These are phyloP conservation scores for Caloenas nicobarica DNA, from an alignment of 2,113 vertebrate species.

Conservation along the genomic window DNA sequence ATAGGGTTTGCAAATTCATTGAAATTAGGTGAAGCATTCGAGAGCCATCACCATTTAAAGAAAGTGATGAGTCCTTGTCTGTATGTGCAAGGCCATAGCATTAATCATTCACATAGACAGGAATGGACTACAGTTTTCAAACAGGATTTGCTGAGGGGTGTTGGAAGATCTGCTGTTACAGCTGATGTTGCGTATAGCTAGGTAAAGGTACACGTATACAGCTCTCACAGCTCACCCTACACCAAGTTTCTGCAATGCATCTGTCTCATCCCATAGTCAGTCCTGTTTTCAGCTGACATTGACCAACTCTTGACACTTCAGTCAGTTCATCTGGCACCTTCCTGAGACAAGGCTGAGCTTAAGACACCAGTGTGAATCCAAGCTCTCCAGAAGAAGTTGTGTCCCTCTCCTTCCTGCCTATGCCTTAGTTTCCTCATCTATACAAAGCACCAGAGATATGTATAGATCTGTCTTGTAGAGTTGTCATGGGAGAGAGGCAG, in stretches of 20 bases:
- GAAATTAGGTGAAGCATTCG: constrained; percentile 26
- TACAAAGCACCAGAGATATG: background rate
- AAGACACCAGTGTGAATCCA: background rate
- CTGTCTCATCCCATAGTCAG: too few relatives aligned
- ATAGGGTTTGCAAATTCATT: constrained; percentile 54
- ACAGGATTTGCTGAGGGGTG: background rate
- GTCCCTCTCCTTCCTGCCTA: background rate
- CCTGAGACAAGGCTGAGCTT: background rate
- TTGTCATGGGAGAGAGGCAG: background rate
- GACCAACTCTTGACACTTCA: background rate
- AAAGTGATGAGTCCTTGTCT: constrained; percentile 26
- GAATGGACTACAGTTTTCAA: constrained; percentile 2
- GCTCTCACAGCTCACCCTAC: background rate
- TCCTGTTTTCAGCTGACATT: background rate
- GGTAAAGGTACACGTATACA: background rate
- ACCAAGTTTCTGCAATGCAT: fast-evolving
- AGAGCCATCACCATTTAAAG: constrained; percentile 32
- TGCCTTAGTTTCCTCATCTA: background rate
- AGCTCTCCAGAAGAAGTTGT: background rate
- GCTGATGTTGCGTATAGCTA: background rate
- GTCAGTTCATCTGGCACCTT: background rate
- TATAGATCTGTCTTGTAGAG: background rate
- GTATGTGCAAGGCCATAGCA: background rate
- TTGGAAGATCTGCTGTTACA: background rate
- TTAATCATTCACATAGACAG: constrained; percentile 34